phyloP scores from a whole-genome alignment of 2,888 invertebrate species.

The Lasioglossum vierecki region DNA sequence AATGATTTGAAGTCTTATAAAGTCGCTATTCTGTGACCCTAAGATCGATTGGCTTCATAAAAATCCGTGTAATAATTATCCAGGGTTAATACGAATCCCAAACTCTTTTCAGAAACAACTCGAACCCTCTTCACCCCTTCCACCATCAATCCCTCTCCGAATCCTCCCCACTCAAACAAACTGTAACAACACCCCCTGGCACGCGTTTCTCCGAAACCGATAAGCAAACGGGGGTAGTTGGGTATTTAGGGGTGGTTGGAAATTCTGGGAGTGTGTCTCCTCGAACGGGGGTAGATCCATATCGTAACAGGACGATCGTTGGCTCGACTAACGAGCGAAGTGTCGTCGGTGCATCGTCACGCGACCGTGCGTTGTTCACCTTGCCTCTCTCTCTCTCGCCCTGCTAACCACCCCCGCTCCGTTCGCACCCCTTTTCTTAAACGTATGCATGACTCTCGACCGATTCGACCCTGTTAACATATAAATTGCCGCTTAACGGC shows the following conservation, averaged over 20 bases:
- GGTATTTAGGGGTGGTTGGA: neutral
- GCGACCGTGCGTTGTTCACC: conserved; percentile 26
- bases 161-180: neutral
- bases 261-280: neutral
- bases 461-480: conserved; percentile 81
- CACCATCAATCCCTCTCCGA: neutral
- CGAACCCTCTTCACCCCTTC: neutral
- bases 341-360: conserved; percentile 43
- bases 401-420: neutral
- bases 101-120: neutral
- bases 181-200: neutral
- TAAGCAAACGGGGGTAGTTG: conserved; percentile 14
- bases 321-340: conserved; percentile 57
- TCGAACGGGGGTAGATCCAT: conserved; percentile 19
- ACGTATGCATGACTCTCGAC: conserved; percentile 80
- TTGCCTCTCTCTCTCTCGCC: neutral
- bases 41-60: no score
- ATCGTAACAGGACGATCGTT: conserved; percentile 46
- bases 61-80: neutral
- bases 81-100: neutral
- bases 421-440: conserved; percentile 65
- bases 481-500: conserved; percentile 81
- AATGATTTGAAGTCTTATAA: neutral
- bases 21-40: neutral
- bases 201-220: conserved; percentile 39